Base-by-base conservation (phyloP, 1,140 invertebrate genomes). In the Laupala kohalensis region DNA sequence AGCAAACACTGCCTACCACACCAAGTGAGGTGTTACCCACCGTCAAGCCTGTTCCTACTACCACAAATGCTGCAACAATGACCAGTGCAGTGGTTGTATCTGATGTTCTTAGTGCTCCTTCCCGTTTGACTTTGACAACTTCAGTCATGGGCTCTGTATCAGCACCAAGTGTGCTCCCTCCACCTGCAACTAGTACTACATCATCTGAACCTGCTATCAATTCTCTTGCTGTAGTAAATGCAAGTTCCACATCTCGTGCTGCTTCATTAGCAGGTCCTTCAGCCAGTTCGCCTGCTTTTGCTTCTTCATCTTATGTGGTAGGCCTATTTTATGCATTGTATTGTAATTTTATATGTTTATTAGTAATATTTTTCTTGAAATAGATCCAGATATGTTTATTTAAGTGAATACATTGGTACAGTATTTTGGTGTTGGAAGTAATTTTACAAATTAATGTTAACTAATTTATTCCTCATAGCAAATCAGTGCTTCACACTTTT, bases 31-130 rank as follows among this genome's bases (percentile, higher is more conserved):
- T 64, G 63, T 23, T 63, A 15, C 24, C 68, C 6, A 5, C 65
- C 24, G 23, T 26, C 29, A 70, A 70, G 64, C 72, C 72, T 5
- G 26, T 71, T 65, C 80, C 79, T n/a, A 80, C 80, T 24, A 82
- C 80, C 30, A 81, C 79, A 9, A 82, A 81, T 73, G 80, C 79
- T 29, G 79, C 80, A 24, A 81, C 80, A 25, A 82, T 83, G 79
- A 82, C 81, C 27, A 72, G 68, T 64, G 72, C 74, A 27, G 72
- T 74, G 29, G 74, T 74, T 63, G 73, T 74, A 65, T 73, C 74
- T 37, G 72, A 74, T 68, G 67, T 69, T 24, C 63, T 70, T 24
- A 29, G 72, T 15, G 69, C 69, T 27, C 72, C 72, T 25, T 62
- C 70, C 6, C 63, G 64, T 26, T 28, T 62, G 26, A 64, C 72